Evolutionary conservation across 2,888 invertebrate species (phyloP).

Genomic region (Crossocerus cetratus): DNA sequence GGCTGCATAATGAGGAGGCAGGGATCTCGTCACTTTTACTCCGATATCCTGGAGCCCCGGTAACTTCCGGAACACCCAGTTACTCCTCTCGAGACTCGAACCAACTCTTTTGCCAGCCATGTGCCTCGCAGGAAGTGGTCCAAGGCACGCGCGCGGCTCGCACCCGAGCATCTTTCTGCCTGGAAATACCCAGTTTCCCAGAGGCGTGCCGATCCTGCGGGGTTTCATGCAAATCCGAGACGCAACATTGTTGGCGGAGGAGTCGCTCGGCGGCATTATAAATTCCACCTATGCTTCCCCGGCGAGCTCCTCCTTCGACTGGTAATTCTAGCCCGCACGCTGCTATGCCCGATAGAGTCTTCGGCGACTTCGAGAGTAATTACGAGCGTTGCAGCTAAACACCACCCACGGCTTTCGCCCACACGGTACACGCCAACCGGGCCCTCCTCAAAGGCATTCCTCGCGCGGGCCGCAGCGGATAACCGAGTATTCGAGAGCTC

Average conservation of each 20-base stretch:
- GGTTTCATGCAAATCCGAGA: slow-evolving; percentile 48
- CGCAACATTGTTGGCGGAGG: slow-evolving; percentile 5
- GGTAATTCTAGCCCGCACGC: slow-evolving; percentile 63
- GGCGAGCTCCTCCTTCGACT: slow-evolving; percentile 16
- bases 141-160: slow-evolving; percentile 43
- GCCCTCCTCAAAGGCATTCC: too few relatives aligned
- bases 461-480: too few relatives aligned
- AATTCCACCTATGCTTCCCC: slow-evolving; percentile 57
- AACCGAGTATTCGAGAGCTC: too few relatives aligned
- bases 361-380: slow-evolving; percentile 66
- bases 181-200: not conserved
- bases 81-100: too few relatives aligned
- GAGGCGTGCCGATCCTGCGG: slow-evolving; percentile 5
- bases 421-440: too few relatives aligned
- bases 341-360: slow-evolving; percentile 63
- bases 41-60: slow-evolving; percentile 50
- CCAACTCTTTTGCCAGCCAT: slow-evolving; percentile 26
- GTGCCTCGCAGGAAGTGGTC: slow-evolving; percentile 47
- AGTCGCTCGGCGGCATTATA: slow-evolving; percentile 45
- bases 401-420: slow-evolving; percentile 60
- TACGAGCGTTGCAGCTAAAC: slow-evolving; percentile 67
- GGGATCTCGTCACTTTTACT: slow-evolving; percentile 55
- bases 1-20: slow-evolving; percentile 50
- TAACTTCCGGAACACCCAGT: slow-evolving; percentile 47
- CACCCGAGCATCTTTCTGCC: not conserved